phyloP scores from a whole-genome alignment of 2,113 vertebrate species.

The Perca schrenkii region DNA sequence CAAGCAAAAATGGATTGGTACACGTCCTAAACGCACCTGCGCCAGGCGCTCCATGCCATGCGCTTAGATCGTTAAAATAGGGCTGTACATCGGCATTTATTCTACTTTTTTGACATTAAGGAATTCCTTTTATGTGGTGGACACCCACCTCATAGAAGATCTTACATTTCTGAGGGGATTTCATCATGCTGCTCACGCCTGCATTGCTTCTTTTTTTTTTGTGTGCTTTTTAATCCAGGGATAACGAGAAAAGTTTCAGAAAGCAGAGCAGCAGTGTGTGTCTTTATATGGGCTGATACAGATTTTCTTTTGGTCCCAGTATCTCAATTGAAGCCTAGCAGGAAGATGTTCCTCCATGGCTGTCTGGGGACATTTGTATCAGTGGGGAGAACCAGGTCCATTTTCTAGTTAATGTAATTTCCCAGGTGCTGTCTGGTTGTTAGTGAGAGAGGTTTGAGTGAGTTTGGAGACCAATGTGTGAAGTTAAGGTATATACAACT shows the following conservation, averaged over 20 bases:
- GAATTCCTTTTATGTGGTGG: neutral
- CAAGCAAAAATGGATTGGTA: too few species aligned
- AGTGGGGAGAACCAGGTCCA: neutral
- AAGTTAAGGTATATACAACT: neutral
- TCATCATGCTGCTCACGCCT: conserved; percentile 4
- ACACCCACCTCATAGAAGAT: neutral
- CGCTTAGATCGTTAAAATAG: too few species aligned
- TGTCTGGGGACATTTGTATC: conserved; percentile 31
- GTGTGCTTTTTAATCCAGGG: neutral
- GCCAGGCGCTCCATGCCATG: too few species aligned
- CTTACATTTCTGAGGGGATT: conserved; percentile 40
- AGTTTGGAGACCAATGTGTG: too few species aligned
- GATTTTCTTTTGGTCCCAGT: conserved; percentile 1
- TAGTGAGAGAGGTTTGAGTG: neutral
- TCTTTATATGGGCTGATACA: conserved; percentile 35
- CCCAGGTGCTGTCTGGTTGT: conserved; percentile 6
- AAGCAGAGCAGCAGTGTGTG: conserved; percentile 15
- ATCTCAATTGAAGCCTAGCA: conserved; percentile 12
- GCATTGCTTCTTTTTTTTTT: neutral
- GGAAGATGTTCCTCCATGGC: conserved; percentile 33
- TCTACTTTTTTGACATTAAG: neutral
- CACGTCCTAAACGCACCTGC: too few species aligned
- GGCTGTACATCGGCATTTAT: neutral
- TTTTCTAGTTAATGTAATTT: neutral
- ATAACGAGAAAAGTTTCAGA: conserved; percentile 33